A percentile compares a stretch with the other conserved stretches of the same genome.
These are phyloP conservation scores for Halictus quadricinctus DNA, from an alignment of 2,888 invertebrate species.

Conservation along the genomic window DNA sequence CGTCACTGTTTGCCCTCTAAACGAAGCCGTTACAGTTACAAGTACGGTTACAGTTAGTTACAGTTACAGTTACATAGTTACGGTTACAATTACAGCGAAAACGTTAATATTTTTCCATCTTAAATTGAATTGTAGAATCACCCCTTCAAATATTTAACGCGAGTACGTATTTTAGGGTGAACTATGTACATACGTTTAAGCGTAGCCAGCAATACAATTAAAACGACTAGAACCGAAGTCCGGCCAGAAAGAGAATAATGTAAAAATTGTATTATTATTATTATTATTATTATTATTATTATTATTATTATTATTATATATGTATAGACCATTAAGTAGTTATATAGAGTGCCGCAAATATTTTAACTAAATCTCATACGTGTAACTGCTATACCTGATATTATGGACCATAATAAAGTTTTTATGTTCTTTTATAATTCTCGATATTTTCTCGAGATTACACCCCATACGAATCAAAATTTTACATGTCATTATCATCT, in stretches of 20 bases:
- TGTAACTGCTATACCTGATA: conserved; percentile 74
- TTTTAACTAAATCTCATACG: conserved; percentile 59
- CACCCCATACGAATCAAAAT: neutral
- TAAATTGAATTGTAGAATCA: neutral
- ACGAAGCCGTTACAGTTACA: neutral
- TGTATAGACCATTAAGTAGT: conserved; percentile 43
- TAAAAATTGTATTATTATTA: conserved; percentile 44
- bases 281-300: conserved; percentile 37
- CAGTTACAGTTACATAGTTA: too few relatives aligned
- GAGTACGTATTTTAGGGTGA: neutral
- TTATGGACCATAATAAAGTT: conserved; percentile 77
- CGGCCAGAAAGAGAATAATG: conserved; percentile 11
- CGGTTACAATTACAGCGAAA: neutral
- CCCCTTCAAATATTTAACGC: neutral
- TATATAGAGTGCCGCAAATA: conserved; percentile 48
- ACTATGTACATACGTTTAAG: conserved; percentile 4
- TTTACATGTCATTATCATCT: neutral
- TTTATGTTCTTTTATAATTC: conserved; percentile 76
- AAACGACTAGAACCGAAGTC: neutral
- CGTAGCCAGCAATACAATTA: conserved; percentile 1
- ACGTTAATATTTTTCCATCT: too few relatives aligned
- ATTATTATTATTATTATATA: conserved; percentile 21
- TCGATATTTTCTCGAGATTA: neutral
- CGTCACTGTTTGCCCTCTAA: neutral
- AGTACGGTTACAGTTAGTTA: too few relatives aligned